Evolutionary conservation across 2,797 vertebrate genomes (phyloP), one percentile per base, ranked within the genome.

Genomic region (Halcyon chelicuti): DNA sequence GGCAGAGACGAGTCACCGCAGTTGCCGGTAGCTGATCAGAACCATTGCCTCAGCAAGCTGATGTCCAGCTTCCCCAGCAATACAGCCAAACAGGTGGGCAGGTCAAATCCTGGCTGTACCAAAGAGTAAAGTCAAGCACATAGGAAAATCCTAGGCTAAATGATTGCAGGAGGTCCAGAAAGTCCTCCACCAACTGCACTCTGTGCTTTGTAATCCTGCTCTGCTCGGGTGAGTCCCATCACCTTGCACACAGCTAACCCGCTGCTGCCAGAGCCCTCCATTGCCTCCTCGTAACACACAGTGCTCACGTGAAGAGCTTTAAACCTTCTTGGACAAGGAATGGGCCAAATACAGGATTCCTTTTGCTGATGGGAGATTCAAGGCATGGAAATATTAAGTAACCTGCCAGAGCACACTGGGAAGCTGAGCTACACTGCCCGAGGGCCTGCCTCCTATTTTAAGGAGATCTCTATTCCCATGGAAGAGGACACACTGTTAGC

Each of bases 351-450:
- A 84, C 55, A 70, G 47, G 47, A 63, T 54, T 90, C 18, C 11
- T 92, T 78, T 85, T 57, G 74, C 90, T 28, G 16, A 44, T 37
- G n/a, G 49, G 77, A 89, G 52, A 86, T 55, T 61, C 26, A 26
- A 76, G 74, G 73, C 83, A 78, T 42, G 57, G 77, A 88, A 96
- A 35, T 86, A 85, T 42, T 88, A 88, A 92, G 62, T 82, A 92
- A 82, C 73, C 62, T 93, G 88, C 86, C 76, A 86, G 88, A 96
- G 83, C 80, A 73, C 71, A 23, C 47, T 60, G 77, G 90, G 90
- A 95, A 89, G 74, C 83, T 82, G 55, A 94, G 74, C 88, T 85
- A 49, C 71, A 5, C 51, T 49, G 90, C 95, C 79, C 0, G 7
- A 78, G 76, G 90, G 82, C 58, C 73, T 88, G 79, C 79, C 70